Percentiles rank a stretch among this genome's conserved stretches.
Evolutionary conservation across 2,888 invertebrate genomes (phyloP).

Genomic region (Sabatieria punctata): DNA sequence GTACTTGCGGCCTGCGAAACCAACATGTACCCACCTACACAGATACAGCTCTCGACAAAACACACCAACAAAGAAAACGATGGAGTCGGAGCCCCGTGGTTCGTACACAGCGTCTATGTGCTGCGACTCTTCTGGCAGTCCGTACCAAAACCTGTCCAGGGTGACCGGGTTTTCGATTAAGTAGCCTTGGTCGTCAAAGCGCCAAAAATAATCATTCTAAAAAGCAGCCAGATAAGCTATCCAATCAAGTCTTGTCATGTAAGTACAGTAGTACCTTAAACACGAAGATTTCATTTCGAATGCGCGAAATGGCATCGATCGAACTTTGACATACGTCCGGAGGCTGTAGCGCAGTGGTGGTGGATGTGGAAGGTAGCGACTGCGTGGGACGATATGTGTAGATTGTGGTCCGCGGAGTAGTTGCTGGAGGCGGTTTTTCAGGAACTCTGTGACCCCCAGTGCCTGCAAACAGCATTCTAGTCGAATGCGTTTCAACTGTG

Average conservation of each 20-base stretch:
- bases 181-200: constrained; percentile 57
- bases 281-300: constrained; percentile 45
- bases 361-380: constrained; percentile 2
- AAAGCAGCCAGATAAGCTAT: no score
- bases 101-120: constrained; percentile 87
- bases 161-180: constrained; percentile 56
- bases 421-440: background rate
- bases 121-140: constrained; percentile 56
- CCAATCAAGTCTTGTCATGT: no score
- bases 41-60: constrained; percentile 2
- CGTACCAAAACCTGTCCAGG: constrained; percentile 62
- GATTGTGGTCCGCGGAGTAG: no score
- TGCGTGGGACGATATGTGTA: constrained; percentile 2
- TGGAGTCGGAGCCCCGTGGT: constrained; percentile 56
- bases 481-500: no score
- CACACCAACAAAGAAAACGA: constrained; percentile 72
- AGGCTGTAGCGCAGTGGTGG: constrained; percentile 1
- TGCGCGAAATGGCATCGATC: constrained; percentile 50
- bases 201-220: no score
- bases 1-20: constrained; percentile 35
- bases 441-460: background rate
- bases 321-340: constrained; percentile 48
- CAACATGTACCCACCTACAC: background rate
- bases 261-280: constrained; percentile 45
- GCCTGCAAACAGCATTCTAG: background rate